Percentiles rank a stretch among this genome's conserved stretches.
phyloP scores from a whole-genome alignment of 1,140 invertebrate genomes.

The Octopus bimaculoides region DNA sequence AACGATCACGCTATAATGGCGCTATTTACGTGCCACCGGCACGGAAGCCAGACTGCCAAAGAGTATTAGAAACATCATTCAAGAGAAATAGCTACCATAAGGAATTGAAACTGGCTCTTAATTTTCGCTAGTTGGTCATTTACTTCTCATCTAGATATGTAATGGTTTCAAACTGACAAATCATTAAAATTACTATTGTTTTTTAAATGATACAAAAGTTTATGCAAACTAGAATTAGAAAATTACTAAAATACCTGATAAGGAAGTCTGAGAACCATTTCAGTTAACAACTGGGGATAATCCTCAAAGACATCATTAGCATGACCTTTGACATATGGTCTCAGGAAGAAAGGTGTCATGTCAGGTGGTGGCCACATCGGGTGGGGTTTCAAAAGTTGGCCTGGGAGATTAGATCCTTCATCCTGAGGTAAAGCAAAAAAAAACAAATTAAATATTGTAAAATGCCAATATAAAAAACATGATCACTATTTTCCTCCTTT shows the following conservation, averaged over 20 bases:
- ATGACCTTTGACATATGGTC: slow-evolving; percentile 81
- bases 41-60: too few relatives aligned
- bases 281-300: slow-evolving; percentile 88
- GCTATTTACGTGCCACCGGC: too few relatives aligned
- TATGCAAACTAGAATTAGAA: neutral
- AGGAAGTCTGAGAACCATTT: slow-evolving; percentile 89
- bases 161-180: neutral
- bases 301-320: slow-evolving; percentile 89
- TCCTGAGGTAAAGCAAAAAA: slow-evolving; percentile 30
- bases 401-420: slow-evolving; percentile 49
- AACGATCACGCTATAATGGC: too few relatives aligned
- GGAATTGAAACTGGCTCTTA: too few relatives aligned
- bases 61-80: too few relatives aligned
- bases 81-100: too few relatives aligned
- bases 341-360: slow-evolving; percentile 93
- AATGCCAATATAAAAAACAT: too few relatives aligned
- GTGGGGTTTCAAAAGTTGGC: slow-evolving; percentile 75
- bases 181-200: neutral
- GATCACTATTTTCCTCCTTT: too few relatives aligned
- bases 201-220: neutral
- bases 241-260: slow-evolving; percentile 67
- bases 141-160: neutral
- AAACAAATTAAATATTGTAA: too few relatives aligned
- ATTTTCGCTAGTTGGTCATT: too few relatives aligned
- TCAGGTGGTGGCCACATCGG: slow-evolving; percentile 73